phyloP scores from a whole-genome alignment of 2,888 invertebrate species.

The Zygogramma bicolorata region DNA sequence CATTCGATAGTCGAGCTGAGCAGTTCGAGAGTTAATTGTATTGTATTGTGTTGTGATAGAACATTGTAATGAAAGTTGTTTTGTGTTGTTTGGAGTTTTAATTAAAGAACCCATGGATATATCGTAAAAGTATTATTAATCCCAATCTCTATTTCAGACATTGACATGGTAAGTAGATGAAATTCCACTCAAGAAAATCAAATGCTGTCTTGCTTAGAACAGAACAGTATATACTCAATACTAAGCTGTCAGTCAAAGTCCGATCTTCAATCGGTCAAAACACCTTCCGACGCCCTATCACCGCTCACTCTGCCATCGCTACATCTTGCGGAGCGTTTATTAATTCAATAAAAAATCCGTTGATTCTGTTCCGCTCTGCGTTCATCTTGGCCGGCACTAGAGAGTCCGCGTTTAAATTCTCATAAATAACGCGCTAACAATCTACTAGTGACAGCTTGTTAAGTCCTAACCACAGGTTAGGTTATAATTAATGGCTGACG shows the following conservation, averaged over 20 bases:
- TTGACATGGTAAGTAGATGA: no score
- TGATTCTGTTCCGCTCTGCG: conserved; percentile 50
- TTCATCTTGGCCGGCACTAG: conserved; percentile 54
- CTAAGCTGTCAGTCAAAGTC: not conserved
- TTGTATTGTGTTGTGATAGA: no score
- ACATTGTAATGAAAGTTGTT: no score
- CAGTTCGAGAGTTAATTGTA: no score
- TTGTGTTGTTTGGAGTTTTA: no score
- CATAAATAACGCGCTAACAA: conserved; percentile 69
- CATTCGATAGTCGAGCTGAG: no score
- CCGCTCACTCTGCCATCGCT: not conserved
- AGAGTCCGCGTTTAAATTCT: conserved; percentile 67
- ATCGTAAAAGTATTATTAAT: no score
- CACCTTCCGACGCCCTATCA: not conserved
- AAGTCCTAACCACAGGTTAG: conserved; percentile 70
- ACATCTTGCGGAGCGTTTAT: conserved; percentile 32
- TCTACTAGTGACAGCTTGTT: conserved; percentile 69
- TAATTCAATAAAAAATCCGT: conserved; percentile 45
- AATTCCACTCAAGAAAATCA: no score
- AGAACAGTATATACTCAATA: no score
- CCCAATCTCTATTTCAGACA: no score
- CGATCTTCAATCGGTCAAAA: not conserved
- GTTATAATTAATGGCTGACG: conserved; percentile 69
- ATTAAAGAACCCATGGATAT: no score
- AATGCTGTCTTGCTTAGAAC: no score